These are phyloP conservation scores for Lasiurus borealis DNA, from an alignment of 2,113 vertebrate genomes.

Conservation along the genomic window DNA sequence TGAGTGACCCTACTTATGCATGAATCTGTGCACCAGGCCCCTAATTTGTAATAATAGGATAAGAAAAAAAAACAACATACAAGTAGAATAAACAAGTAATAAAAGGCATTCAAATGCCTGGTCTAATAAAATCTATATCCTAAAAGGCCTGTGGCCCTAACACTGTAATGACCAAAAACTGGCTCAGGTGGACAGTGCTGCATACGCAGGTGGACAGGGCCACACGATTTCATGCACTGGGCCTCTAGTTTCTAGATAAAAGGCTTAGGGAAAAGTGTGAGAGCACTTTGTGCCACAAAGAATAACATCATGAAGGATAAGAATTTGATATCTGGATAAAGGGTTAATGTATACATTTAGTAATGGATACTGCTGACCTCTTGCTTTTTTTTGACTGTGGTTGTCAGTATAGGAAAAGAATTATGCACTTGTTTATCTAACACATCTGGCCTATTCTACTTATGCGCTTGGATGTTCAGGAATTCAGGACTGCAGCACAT, in stretches of 20 bases:
- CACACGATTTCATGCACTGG: no score
- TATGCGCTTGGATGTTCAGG: background rate
- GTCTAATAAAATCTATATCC: background rate
- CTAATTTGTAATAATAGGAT: background rate
- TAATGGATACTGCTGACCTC: background rate
- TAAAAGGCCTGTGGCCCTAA: no score
- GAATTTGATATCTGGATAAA: background rate
- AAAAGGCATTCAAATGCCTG: background rate
- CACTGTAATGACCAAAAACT: no score
- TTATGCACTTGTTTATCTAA: background rate
- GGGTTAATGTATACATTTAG: background rate
- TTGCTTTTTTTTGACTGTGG: background rate
- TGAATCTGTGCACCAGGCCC: no score
- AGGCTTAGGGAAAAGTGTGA: background rate
- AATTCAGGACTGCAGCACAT: background rate
- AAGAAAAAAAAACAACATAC: background rate
- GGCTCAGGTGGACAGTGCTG: no score
- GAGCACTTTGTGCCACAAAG: background rate
- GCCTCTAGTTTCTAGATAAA: background rate
- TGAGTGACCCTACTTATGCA: no score
- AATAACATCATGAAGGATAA: background rate
- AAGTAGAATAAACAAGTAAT: background rate
- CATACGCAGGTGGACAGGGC: no score
- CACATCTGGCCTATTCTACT: background rate
- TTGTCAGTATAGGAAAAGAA: background rate